These are phyloP conservation scores for Bos javanicus DNA, from an alignment of 2,113 vertebrate species.

Conservation along the genomic window DNA sequence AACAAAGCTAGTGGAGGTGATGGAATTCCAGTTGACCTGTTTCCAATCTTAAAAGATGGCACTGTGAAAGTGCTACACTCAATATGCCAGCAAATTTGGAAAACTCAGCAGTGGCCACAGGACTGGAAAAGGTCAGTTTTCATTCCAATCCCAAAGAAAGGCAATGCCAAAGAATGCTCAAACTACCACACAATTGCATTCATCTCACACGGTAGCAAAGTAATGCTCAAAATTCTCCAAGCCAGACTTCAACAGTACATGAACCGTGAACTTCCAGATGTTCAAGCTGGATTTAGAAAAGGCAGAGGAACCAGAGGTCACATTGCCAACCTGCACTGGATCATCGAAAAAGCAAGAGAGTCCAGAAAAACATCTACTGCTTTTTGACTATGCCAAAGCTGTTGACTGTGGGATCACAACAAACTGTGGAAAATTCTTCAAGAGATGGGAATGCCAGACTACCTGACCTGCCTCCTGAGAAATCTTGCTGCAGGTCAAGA, in stretches of 20 bases:
- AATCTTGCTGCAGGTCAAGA: too few relatives aligned
- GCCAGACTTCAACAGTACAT: not conserved
- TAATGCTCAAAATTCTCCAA: not conserved
- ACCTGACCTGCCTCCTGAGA: not conserved
- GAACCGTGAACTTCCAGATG: not conserved
- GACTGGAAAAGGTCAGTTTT: not conserved
- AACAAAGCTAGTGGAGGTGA: not conserved
- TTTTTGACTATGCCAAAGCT: not conserved
- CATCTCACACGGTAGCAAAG: fast-evolving
- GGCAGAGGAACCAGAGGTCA: not conserved
- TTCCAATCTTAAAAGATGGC: not conserved
- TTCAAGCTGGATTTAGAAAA: not conserved
- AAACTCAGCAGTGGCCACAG: not conserved
- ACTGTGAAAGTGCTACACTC: not conserved
- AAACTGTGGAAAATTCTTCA: not conserved
- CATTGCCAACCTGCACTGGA: not conserved
- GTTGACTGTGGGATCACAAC: not conserved
- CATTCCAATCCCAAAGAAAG: not conserved
- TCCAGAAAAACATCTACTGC: not conserved
- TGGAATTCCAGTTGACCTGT: not conserved
- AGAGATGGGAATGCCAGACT: not conserved
- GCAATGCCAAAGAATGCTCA: not conserved
- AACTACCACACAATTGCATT: not conserved
- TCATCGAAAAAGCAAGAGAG: not conserved
- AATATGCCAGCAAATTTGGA: not conserved